Percentiles rank a stretch among this genome's conserved stretches.
phyloP scores from a whole-genome alignment of 2,113 vertebrate species.

The Carassius carassius region DNA sequence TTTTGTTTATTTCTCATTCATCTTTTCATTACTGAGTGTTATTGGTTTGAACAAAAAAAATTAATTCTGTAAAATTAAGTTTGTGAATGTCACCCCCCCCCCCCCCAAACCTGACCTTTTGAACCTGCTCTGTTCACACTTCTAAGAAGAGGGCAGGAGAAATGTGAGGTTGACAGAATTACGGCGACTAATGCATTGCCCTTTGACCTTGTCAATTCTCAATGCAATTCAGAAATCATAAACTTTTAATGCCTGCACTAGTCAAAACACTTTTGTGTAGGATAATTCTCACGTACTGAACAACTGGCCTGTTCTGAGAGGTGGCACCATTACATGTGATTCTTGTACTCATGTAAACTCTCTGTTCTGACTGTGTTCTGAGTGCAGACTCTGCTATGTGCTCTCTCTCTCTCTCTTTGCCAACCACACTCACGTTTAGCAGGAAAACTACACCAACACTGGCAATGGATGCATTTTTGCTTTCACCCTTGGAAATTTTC shows the following conservation, averaged over 20 bases:
- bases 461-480: not conserved
- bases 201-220: slow-evolving; percentile 9
- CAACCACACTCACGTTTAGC: slow-evolving; percentile 10
- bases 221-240: not conserved
- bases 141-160: not conserved
- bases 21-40: not conserved
- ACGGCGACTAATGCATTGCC: not conserved
- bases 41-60: not conserved
- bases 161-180: slow-evolving; percentile 28
- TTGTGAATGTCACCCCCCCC: no score
- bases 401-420: not conserved
- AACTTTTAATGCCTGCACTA: not conserved
- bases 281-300: slow-evolving; percentile 14
- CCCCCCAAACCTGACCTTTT: not conserved
- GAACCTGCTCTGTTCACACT: not conserved
- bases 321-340: not conserved
- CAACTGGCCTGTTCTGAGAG: not conserved
- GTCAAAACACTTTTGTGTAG: not conserved
- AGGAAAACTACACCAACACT: not conserved
- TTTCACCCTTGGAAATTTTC: not conserved
- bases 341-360: slow-evolving; percentile 24
- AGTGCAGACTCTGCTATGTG: not conserved
- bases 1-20: not conserved
- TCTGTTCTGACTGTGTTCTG: not conserved
- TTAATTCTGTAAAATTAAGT: no score